phyloP scores from a whole-genome alignment of 1,140 invertebrate species.

The Zaprionus capensis region DNA sequence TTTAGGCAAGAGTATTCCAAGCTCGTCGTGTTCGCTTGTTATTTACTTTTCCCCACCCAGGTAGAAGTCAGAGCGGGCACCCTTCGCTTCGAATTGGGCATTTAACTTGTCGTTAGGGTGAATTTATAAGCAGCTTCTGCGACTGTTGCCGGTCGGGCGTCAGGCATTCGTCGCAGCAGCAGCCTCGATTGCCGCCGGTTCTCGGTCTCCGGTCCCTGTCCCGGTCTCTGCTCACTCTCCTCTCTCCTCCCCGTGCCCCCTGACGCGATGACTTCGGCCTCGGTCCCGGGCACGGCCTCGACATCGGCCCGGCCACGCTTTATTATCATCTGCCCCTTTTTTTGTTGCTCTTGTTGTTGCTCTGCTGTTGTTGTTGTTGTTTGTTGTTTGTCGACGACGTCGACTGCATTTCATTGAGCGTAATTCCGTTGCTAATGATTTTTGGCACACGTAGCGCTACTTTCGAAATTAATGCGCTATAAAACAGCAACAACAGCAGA shows the following conservation, averaged over 20 bases:
- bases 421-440: slow-evolving; percentile 84
- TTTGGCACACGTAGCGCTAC: slow-evolving; percentile 82
- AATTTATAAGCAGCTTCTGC: slow-evolving; percentile 72
- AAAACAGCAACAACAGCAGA: slow-evolving; percentile 63
- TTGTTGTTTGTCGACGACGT: slow-evolving; percentile 36
- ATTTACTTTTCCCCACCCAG: slow-evolving; percentile 5
- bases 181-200: slow-evolving; percentile 26
- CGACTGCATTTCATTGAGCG: slow-evolving; percentile 83
- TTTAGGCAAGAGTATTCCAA: slow-evolving; percentile 15
- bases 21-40: background rate
- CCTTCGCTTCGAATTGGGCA: slow-evolving; percentile 49
- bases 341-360: slow-evolving; percentile 32
- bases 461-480: slow-evolving; percentile 82
- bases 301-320: slow-evolving; percentile 66
- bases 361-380: slow-evolving; percentile 11
- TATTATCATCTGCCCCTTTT: slow-evolving; percentile 72
- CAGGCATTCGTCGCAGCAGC: slow-evolving; percentile 49
- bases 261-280: slow-evolving; percentile 15
- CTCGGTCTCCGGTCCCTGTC: slow-evolving; percentile 1
- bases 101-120: slow-evolving; percentile 80
- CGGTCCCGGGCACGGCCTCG: slow-evolving; percentile 30
- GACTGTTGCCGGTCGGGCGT: slow-evolving; percentile 36
- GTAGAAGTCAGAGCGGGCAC: slow-evolving; percentile 39
- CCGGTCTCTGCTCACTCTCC: background rate
- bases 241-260: background rate